A percentile compares a stretch with the other conserved stretches of the same genome.
Evolutionary conservation across 64 coral and sea anemone species (phyloP).

Genomic region (Acropora tenuis): DNA sequence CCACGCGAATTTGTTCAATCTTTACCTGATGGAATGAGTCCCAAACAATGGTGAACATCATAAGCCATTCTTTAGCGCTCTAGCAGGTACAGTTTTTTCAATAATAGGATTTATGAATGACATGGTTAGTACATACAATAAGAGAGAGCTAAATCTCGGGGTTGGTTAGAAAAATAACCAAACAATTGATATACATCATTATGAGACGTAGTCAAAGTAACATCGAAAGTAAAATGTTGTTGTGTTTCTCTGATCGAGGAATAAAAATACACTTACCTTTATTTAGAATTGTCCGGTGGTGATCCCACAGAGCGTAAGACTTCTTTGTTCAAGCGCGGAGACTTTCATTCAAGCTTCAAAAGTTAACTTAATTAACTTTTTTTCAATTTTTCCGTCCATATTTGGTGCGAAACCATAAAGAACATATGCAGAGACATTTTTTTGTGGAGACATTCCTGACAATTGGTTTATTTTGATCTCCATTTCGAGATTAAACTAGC

Average conservation of each 20-base stretch:
- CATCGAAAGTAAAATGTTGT: background rate
- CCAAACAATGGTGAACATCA: conserved; percentile 13
- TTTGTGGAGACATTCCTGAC: background rate
- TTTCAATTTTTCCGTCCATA: conserved; percentile 9
- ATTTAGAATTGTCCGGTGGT: background rate
- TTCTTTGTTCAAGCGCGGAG: conserved; percentile 21
- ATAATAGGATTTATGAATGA: conserved; percentile 43
- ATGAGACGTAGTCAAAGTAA: background rate
- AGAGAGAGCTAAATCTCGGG: background rate
- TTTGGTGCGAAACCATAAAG: conserved; percentile 37
- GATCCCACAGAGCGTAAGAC: background rate
- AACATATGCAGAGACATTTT: background rate
- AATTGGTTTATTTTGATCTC: background rate
- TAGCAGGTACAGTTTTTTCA: conserved; percentile 3
- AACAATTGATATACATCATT: background rate
- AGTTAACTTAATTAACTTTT: background rate
- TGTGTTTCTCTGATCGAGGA: background rate
- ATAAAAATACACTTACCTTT: conserved; percentile 5
- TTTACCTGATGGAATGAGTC: conserved; percentile 21
- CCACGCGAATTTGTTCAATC: conserved; percentile 44
- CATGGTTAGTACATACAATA: conserved; percentile 50
- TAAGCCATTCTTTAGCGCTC: conserved; percentile 1
- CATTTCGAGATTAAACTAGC: conserved; percentile 19
- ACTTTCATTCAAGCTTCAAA: background rate
- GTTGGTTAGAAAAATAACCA: conserved; percentile 10